Evolutionary conservation across 1,140 invertebrate species (phyloP), one percentile per base, ranked within the genome.

Genomic region (Drosophila auraria): DNA sequence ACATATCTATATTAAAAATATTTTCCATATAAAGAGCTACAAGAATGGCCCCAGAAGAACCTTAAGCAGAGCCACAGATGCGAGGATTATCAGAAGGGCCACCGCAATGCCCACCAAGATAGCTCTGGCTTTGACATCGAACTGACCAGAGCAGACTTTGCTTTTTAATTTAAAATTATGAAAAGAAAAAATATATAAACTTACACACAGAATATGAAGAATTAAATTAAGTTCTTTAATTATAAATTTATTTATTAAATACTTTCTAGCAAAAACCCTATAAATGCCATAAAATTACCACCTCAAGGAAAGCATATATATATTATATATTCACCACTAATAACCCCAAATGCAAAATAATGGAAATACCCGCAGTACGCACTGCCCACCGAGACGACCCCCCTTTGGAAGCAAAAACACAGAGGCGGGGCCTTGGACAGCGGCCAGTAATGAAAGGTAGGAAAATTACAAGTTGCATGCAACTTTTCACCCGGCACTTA

Each of bases 401-500:
- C 27, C 3, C 8, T 40, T 7, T 9, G 5, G n/a, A 11, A 49
- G 5, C 6, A 36, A 53, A 56, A 11, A 27, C 8, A 2, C 25
- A 23, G 14, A 4, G 63, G 63, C 25, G 27, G 7, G 25, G 64
- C 27, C 17, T 23, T 45, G 12, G 12, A 60, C n/a, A 47, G 58
- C 36, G 58, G 42, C 17, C 25, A 50, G 15, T 70, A 73, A 78
- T 73, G 73, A 73, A 68, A 71, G 70, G 81, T 45, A 53, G 59
- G 60, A 54, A 78, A 78, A 78, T 78, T 84, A 62, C 61, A 71
- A 70, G 75, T 78, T 82, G 86, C 68, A 79, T 79, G 82, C 74
- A 90, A 83, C 80, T 87, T 87, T 87, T 90, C 71, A 91, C 80
- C 87, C 83, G 60, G 71, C 83, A 92, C 74, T 92, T 92, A 92